Base-by-base conservation (phyloP, 2,113 vertebrate genomes). In the Dissostichus mawsoni region DNA sequence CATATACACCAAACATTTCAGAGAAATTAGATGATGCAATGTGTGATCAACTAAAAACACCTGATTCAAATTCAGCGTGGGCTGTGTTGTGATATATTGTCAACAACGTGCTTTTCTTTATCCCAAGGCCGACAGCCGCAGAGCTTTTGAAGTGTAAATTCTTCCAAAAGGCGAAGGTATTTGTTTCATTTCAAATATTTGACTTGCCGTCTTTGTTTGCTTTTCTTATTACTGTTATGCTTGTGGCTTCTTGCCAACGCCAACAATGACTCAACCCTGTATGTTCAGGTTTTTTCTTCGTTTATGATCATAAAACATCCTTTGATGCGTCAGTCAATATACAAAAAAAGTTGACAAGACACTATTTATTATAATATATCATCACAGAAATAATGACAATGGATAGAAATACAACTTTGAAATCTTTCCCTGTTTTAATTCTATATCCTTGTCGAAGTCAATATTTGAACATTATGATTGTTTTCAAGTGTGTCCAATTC, bases 61-160 rank as follows among this genome's bases (percentile, higher is more conserved):
- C 17, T 1, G 41, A 45, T 69, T 66, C 68, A 73, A n/a, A 78
- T 73, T 82, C 72, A 81, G 63, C n/a, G 11, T 59, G 14, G 11
- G 57, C 17, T 64, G 20, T 71, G 17, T 65, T 68, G 8, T 44
- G 47, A 56, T 25, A 3, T 55, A 4, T 68, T 76, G 36, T 73
- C 50, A 57, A 61, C 53, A 68, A 12, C 67, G 16, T 16, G 2
- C 69, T 87, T 82, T 62, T 67, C 48, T 83, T 72, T 82, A 61
- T 92, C 62, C 87, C 47, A 56, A 96, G 95, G 91, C 95, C 95
- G 1, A 94, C 95, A 79, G 94, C 95, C 8, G 91, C 95, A 64
- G 95, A 96, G 87, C 95, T 96, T 87, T 92, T 96, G 93, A 96
- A 96, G 90, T 94, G 95, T 86, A 96, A 96, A 95, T 94, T 96